Evolutionary conservation across 1,140 invertebrate genomes (phyloP).

Genomic region (Drosophila tsacasi): DNA sequence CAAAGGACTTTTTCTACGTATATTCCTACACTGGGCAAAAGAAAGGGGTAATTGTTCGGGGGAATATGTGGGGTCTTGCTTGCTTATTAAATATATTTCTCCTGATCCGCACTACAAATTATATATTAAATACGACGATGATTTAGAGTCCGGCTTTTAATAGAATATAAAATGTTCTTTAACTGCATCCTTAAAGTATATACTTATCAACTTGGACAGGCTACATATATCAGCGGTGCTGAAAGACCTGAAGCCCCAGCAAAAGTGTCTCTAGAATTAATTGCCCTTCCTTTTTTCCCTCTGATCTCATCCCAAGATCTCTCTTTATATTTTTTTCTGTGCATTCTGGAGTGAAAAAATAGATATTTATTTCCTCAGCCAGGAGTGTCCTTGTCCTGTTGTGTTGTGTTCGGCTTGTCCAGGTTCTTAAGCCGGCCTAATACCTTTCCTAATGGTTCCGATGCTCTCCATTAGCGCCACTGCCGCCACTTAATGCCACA

Average conservation of each 20-base stretch:
- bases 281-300: background rate
- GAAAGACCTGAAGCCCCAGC: no score
- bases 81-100: background rate
- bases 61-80: no score
- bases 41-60: background rate
- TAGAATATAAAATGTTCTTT: background rate
- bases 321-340: background rate
- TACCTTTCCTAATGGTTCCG: slow-evolving; percentile 56
- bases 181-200: no score
- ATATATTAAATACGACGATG: background rate
- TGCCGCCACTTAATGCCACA: slow-evolving; percentile 47
- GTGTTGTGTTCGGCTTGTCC: slow-evolving; percentile 12
- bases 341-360: background rate
- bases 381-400: slow-evolving; percentile 13
- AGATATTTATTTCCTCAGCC: slow-evolving; percentile 37
- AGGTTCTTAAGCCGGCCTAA: slow-evolving; percentile 57
- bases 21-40: background rate
- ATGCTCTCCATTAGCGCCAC: slow-evolving; percentile 56
- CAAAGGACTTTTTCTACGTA: slow-evolving; percentile 2
- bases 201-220: no score
- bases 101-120: background rate
- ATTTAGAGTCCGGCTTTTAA: background rate
- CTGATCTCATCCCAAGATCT: background rate
- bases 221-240: no score
- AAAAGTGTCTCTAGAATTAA: no score